Evolutionary conservation across 2,888 invertebrate genomes (phyloP), one percentile per base, ranked within the genome.

Genomic region (Anthrax anthrax): DNA sequence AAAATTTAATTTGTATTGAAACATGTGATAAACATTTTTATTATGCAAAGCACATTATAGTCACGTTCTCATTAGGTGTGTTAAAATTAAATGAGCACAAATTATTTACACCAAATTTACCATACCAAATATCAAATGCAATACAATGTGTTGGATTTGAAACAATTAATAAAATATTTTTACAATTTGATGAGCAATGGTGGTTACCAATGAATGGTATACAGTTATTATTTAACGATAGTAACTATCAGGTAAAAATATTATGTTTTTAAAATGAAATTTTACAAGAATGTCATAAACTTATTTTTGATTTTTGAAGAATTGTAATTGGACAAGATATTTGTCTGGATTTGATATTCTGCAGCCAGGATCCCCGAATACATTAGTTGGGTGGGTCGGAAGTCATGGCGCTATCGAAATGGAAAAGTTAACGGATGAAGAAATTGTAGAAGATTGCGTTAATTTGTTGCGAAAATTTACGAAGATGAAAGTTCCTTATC

Each of bases 301-400:
- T 19, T 51, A 50, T 37, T 23, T 23, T 4, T 23, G 8, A 4
- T 23, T 23, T 23, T 23, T 23, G 8, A 56, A 58, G 47, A 51
- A 55, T 36, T 54, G 65, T 37, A 49, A 57, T 23, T 83, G 82
- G 82, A 68, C 72, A 4, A 66, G 67, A 52, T 70, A 74, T 54
- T 63, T 82, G 27, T 73, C 77, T 16, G 81, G 81, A 3, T 81
- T 83, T 62, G 81, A 82, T 58, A 69, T 77, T 36, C 58, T 77
- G 13, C 63, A 71, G 37, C 69, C 71, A 44, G 63, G 67, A 23
- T 58, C 60, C 10, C 64, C 70, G 2, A 70, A 70, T 50, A 71
- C 77, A 29, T 62, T 83, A 27, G 58, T 81, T 9, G 80, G 75
- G 0, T 82, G 81, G 81, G 70, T 83, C 9, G 77, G 78, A 14